Conservation (phyloP, 2,797 vertebrate species). For the Acipenser ruthenus region DNA sequence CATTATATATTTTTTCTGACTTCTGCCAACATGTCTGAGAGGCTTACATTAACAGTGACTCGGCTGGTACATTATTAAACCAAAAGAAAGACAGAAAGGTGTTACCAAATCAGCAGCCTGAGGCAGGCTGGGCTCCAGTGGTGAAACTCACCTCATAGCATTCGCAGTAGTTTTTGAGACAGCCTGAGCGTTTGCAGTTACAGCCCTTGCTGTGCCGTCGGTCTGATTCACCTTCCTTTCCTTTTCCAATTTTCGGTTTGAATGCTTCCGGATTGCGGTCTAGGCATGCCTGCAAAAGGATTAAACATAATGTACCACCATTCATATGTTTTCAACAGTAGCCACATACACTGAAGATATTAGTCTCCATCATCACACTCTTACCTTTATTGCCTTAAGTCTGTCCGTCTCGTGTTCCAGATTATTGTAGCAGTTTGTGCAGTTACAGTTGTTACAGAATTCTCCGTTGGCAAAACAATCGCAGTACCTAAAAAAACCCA, state of each 20-base stretch:
- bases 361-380: constrained; percentile 23
- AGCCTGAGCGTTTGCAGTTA: constrained; percentile 95
- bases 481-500: constrained; percentile 70
- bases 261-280: constrained; percentile 97
- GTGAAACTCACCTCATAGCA: constrained; percentile 81
- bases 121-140: not conserved
- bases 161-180: constrained; percentile 98
- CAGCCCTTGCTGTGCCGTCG: constrained; percentile 95
- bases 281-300: constrained; percentile 74
- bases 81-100: too few relatives aligned
- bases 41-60: too few relatives aligned
- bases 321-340: too few relatives aligned
- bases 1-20: too few relatives aligned
- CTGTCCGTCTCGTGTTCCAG: constrained; percentile 94
- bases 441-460: constrained; percentile 98
- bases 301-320: too few relatives aligned
- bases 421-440: constrained; percentile 97
- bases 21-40: too few relatives aligned
- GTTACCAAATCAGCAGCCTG: not conserved
- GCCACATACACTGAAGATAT: not conserved
- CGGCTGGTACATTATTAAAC: too few relatives aligned
- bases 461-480: constrained; percentile 98
- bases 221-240: constrained; percentile 93
- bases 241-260: constrained; percentile 97
- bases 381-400: constrained; percentile 95